Base-by-base conservation (phyloP, 2,888 invertebrate species). In the Tetanocera ferruginea region DNA sequence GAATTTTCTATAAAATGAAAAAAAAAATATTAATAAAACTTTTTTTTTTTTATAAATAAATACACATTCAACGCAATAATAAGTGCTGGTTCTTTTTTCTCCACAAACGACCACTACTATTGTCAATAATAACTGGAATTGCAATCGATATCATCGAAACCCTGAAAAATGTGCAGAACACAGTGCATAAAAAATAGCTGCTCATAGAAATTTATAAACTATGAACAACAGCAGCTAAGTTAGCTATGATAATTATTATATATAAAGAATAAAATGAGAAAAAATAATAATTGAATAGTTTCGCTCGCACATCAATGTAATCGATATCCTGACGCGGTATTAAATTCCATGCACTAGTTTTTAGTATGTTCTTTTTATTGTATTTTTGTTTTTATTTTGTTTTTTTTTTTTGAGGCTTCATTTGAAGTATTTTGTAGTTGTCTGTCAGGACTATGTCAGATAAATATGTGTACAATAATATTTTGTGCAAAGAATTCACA, bases 111-210 rank as follows among this genome's bases (percentile, higher is more conserved):
- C 51, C 49, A 37, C 37, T 11, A 1, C 60, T 51, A 34, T 64
- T 34, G 74, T 64, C 74, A 28, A 64, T 74, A 64, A 28, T 74
- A 64, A 19, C 31, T 64, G 51, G 74, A 74, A 74, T 52, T 64
- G 74, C 43, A 74, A 74, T 74, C 52, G 74, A 74, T 74, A 74
- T 52, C 74, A 28, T 51, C 34, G 28, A 23, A 72, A 74, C 25
- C 52, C 51, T 49, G 66, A 51, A 67, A 62, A n/a, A 31, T 34
- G 52, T 64, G 28, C 49, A 52, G 64, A 51, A 66, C 51, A 19
- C 66, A 64, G 74, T 60, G 60, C 28, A 28, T 11, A 28, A 37
- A 34, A 62, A 74, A 51, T 62, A 49, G n/a, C 55, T n/a, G 28
- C 52, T 55, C 31, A 37, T 57, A 37, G 71, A 72, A 72, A 57